Base-by-base conservation (phyloP, 2,888 invertebrate genomes). In the Habroteleia sp. region DNA sequence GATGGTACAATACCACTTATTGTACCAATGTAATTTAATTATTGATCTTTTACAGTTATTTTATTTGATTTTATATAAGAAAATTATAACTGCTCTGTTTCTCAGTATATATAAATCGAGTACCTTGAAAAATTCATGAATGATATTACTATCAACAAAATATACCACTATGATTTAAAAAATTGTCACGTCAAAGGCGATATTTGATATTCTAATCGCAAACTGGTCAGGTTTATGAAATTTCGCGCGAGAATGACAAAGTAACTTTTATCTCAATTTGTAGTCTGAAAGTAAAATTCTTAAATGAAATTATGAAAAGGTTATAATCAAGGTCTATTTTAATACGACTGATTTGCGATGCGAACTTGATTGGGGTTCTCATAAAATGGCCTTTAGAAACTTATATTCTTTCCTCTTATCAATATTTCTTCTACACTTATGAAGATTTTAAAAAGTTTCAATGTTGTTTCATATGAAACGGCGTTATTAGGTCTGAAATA, bases 291-390 rank as follows among this genome's bases (percentile, higher is more conserved):
- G 39, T 29, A 39, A 46, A 60, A 29, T 48, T 60, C 37, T 58
- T 33, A 29, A 10, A 35, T 27, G 46, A 48, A 60, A 46, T 60
- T 48, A 31, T 31, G 48, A 48, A 62, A 48, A 27, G 39, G 31
- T 62, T 48, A 48, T 48, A 44, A 39, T 62, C 48, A 48, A 48
- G 48, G 62, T 62, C 48, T 48, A 29, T 31, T 62, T 48, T 62
- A 39, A 48, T 62, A 62, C 29, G 31, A 62, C 39, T 39, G 48
- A 62, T 62, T 62, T 39, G 29, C 48, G 48, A 31, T 31, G 62
- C 48, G 31, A 48, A 23, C 48, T 48, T 48, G 39, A 62, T 62
- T 62, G 50, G 50, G 23, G 16, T 35, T 16, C 23, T 48, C 20
- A 48, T 41, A 62, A n/a, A n/a, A 62, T 48, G 39, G 39, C 48